Percentiles rank a stretch among this genome's conserved stretches.
These are phyloP conservation scores for Yponomeuta evonymella DNA, from an alignment of 2,888 invertebrate species.

Conservation along the genomic window DNA sequence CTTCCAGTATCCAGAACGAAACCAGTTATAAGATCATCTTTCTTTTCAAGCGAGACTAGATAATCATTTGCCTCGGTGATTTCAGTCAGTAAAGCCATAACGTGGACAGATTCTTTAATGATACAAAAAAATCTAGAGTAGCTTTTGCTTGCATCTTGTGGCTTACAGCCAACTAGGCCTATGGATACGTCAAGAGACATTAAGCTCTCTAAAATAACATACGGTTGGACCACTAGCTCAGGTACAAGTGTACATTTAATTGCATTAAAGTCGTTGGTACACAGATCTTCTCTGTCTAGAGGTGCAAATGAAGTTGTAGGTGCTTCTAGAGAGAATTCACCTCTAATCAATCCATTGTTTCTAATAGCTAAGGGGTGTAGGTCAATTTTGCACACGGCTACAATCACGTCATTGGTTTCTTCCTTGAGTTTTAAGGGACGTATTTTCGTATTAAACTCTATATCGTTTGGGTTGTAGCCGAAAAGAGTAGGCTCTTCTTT, in stretches of 20 bases:
- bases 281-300: slow-evolving; percentile 39
- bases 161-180: slow-evolving; percentile 56
- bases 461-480: slow-evolving; percentile 45
- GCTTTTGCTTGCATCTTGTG: slow-evolving; percentile 28
- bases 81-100: slow-evolving; percentile 32
- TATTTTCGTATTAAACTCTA: slow-evolving; percentile 31
- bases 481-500: slow-evolving; percentile 34
- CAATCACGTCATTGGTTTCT: slow-evolving; percentile 40
- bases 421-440: slow-evolving; percentile 24
- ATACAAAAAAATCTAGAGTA: slow-evolving; percentile 53
- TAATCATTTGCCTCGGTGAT: slow-evolving; percentile 46
- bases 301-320: slow-evolving; percentile 29
- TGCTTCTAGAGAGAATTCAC: slow-evolving; percentile 55
- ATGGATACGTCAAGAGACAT: slow-evolving; percentile 58
- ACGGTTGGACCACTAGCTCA: slow-evolving; percentile 37
- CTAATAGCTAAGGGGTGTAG: slow-evolving; percentile 39
- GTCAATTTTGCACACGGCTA: slow-evolving; percentile 55
- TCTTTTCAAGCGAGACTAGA: slow-evolving; percentile 24
- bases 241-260: slow-evolving; percentile 35
- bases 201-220: slow-evolving; percentile 48
- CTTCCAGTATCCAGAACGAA: slow-evolving; percentile 56
- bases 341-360: slow-evolving; percentile 40
- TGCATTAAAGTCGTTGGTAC: slow-evolving; percentile 60
- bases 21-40: slow-evolving; percentile 44
- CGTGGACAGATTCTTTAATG: slow-evolving; percentile 27